Conservation (phyloP, 2,797 vertebrate species). For the Crypturellus tataupa region DNA sequence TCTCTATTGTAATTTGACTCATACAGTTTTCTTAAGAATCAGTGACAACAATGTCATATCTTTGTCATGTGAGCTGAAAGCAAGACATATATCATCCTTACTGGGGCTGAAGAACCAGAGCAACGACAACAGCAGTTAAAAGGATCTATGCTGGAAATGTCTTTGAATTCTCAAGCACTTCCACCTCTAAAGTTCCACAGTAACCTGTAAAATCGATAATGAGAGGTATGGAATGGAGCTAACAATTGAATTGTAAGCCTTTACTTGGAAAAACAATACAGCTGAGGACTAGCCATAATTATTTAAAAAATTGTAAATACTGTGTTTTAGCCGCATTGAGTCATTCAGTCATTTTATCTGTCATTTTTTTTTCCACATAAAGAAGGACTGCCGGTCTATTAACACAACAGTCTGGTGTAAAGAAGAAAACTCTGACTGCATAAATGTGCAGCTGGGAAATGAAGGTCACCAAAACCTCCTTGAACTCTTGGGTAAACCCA, state of each 20-base stretch:
- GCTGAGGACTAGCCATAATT: not conserved
- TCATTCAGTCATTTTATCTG: not conserved
- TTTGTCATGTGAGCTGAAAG: slow-evolving; percentile 27
- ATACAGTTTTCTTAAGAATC: slow-evolving; percentile 41
- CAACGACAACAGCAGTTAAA: not conserved
- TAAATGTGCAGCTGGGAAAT: slow-evolving; percentile 3
- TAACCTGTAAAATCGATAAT: not conserved
- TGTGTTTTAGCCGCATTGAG: not conserved
- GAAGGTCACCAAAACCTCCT: slow-evolving; percentile 56
- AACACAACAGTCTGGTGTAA: not conserved
- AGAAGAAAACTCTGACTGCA: slow-evolving; percentile 13
- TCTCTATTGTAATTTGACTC: not conserved
- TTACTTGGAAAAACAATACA: not conserved
- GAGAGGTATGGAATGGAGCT: not conserved
- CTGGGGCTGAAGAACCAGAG: slow-evolving; percentile 38
- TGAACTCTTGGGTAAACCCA: slow-evolving; percentile 56
- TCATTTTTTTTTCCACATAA: not conserved
- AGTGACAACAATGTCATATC: slow-evolving; percentile 9
- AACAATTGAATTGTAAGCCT: not conserved
- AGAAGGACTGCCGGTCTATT: not conserved
- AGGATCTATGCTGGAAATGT: not conserved
- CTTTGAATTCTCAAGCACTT: not conserved
- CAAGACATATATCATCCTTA: not conserved
- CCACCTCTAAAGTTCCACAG: not conserved
- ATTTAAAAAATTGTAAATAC: not conserved